phyloP scores from a whole-genome alignment of 2,113 vertebrate genomes.

The Vidua chalybeata region DNA sequence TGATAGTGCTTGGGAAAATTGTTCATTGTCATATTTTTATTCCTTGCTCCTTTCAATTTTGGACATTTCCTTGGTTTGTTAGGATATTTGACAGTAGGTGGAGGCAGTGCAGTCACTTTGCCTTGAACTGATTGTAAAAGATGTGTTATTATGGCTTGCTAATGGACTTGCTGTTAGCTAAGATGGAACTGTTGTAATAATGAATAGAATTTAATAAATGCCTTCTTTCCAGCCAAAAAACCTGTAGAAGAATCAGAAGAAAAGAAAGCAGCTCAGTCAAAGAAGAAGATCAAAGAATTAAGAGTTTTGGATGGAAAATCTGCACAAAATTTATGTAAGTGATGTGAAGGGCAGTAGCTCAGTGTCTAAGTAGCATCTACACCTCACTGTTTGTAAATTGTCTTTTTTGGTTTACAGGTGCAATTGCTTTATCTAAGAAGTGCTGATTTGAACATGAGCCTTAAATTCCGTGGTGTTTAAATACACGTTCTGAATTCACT shows the following conservation, averaged over 20 bases:
- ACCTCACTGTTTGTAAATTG: fast-evolving
- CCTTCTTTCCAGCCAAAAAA: constrained; percentile 83
- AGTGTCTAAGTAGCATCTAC: background rate
- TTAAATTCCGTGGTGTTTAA: background rate
- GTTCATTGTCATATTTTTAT: background rate
- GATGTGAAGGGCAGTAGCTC: background rate
- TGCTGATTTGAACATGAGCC: background rate
- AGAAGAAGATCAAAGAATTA: constrained; percentile 93
- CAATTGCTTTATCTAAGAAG: background rate
- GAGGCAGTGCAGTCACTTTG: background rate
- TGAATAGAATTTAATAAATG: background rate
- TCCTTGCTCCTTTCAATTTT: background rate
- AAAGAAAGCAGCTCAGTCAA: constrained; percentile 77
- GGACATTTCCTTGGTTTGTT: background rate
- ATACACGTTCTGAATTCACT: background rate
- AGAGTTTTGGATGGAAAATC: constrained; percentile 91
- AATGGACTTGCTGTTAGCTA: background rate
- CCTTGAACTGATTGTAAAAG: background rate
- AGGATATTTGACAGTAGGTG: background rate
- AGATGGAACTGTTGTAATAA: background rate
- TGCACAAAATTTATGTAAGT: constrained; percentile 96
- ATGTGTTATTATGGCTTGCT: background rate
- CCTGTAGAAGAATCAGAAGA: constrained; percentile 80
- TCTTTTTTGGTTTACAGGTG: background rate
- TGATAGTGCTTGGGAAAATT: background rate